These are phyloP conservation scores for Bucorvus abyssinicus DNA, from an alignment of 2,797 vertebrate genomes.

Conservation along the genomic window DNA sequence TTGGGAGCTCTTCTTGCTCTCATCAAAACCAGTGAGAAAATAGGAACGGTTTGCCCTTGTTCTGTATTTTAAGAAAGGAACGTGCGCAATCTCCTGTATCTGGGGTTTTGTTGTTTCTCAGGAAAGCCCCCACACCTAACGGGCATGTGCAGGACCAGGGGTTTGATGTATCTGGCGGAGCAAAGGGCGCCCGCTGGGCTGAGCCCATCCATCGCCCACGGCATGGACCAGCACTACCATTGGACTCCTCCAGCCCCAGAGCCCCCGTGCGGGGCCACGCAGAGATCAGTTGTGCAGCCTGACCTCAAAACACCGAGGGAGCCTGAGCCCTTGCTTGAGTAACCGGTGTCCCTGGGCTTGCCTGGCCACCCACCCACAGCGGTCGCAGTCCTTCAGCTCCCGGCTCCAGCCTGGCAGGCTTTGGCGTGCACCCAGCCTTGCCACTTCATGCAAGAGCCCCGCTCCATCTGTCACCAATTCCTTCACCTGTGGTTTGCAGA, in stretches of 20 bases:
- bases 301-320: not conserved
- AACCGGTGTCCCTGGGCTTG: not conserved
- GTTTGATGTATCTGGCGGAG: not conserved
- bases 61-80: not conserved
- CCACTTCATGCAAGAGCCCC: slow-evolving; percentile 7
- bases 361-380: slow-evolving; percentile 20
- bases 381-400: not conserved
- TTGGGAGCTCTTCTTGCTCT: not conserved
- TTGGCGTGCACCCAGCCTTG: not conserved
- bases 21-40: not conserved
- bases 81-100: not conserved
- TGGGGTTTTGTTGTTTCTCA: accelerated
- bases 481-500: slow-evolving; percentile 12
- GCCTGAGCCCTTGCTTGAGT: not conserved
- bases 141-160: accelerated
- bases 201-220: not conserved
- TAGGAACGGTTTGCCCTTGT: not conserved
- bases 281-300: not conserved
- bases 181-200: not conserved
- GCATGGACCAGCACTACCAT: accelerated
- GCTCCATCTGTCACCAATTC: slow-evolving; percentile 41
- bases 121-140: not conserved
- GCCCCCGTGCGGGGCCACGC: accelerated
- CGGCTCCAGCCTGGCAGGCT: not conserved
- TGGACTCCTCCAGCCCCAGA: not conserved